Evolutionary conservation across 2,797 vertebrate species (phyloP), one percentile per base, ranked within the genome.

Genomic region (Cirrhinus molitorella): DNA sequence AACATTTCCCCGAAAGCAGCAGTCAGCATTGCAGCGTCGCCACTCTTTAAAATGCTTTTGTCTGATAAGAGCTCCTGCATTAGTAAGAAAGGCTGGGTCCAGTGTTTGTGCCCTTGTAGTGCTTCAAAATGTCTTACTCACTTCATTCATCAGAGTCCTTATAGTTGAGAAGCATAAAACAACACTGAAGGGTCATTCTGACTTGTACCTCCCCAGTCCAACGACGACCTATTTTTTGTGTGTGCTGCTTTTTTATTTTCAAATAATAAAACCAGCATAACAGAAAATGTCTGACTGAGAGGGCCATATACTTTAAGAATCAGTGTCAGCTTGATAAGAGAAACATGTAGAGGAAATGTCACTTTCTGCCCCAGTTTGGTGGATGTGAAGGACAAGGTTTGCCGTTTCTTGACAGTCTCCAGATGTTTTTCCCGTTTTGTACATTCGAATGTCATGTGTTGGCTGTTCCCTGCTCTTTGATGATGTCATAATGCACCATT

Each of bases 1-100:
- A 94, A 95, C 93, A 92, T 94, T 94, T 94, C 91, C 81, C 93
- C 93, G 93, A 93, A 94, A 95, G 92, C 93, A 91, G 92, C 89
- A 85, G 91, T 68, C 72, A 65, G 72, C 81, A 74, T 61, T 40
- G 87, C 19, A 68, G 43, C 92, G 89, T 90, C 93, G 93, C 93
- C 93, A 89, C 89, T 91, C 83, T 81, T 93, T 94, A 95, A 95
- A 94, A 90, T 88, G 90, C 86, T 91, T 93, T 93, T 94, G 93
- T 95, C 91, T 92, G 92, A 93, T 92, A 94, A 92, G 90, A 91
- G 68, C 90, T 23, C 86, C 85, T 86, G 90, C 89, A 93, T 93
- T 94, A 94, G 91, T 85, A 89, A 84, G 87, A 91, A 90, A 90
- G 87, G 90, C 89, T 90, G 90, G 89, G 79, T 87, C 80, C 81